phyloP scores from a whole-genome alignment of 2,888 invertebrate species.

The Brachyptera risi region DNA sequence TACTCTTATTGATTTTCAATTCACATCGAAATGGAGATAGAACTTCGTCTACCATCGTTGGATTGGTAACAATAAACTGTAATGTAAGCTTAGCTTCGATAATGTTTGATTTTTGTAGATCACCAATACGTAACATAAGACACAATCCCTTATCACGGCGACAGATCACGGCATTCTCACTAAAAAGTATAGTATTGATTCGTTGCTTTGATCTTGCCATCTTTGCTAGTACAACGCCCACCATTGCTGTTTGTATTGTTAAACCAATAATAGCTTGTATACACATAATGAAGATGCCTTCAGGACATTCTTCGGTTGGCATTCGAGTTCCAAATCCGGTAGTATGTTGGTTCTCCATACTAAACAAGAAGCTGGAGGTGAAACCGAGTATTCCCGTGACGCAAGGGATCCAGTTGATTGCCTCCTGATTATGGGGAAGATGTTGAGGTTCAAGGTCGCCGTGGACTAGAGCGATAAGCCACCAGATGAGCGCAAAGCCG shows the following conservation, averaged over 20 bases:
- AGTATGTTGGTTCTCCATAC: conserved; percentile 81
- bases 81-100: conserved; percentile 76
- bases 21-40: conserved; percentile 6
- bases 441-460: conserved; percentile 69
- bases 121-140: conserved; percentile 76
- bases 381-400: conserved; percentile 52
- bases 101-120: conserved; percentile 70
- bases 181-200: conserved; percentile 74
- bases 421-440: conserved; percentile 36
- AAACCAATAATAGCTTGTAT: conserved; percentile 68
- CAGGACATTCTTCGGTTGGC: conserved; percentile 80
- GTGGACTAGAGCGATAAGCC: conserved; percentile 67
- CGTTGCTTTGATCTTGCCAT: conserved; percentile 72
- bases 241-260: conserved; percentile 52
- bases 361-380: conserved; percentile 67
- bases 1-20: conserved; percentile 1
- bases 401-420: conserved; percentile 47
- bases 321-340: conserved; percentile 81
- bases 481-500: conserved; percentile 74
- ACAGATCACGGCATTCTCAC: conserved; percentile 59
- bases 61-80: conserved; percentile 58
- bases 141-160: conserved; percentile 73
- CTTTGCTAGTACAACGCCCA: conserved; percentile 71
- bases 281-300: conserved; percentile 76
- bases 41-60: conserved; percentile 40